Percentiles rank a stretch among this genome's conserved stretches.
Evolutionary conservation across 2,113 vertebrate species (phyloP).

Genomic region (Caretta caretta): DNA sequence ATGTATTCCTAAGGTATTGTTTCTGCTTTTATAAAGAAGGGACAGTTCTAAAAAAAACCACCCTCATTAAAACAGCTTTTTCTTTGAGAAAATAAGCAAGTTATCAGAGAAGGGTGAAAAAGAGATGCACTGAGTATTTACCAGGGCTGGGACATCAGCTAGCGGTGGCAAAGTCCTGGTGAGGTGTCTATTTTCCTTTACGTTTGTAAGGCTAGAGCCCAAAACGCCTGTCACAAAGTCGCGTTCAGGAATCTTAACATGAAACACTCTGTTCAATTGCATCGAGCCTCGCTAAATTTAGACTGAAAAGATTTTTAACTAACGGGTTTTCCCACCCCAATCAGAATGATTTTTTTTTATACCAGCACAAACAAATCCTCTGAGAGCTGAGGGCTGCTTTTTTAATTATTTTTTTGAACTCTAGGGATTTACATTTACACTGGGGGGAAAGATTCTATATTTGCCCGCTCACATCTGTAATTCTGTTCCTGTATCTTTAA

Average conservation of each 20-base stretch:
- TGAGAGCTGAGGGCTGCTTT: not conserved
- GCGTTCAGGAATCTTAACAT: not conserved
- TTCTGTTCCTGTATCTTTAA: not conserved
- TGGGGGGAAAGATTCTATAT: not conserved
- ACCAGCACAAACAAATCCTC: not conserved
- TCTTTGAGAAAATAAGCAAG: slow-evolving; percentile 46
- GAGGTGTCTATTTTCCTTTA: not conserved
- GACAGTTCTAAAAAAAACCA: not conserved
- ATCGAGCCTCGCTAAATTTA: not conserved
- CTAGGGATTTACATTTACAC: fast-evolving
- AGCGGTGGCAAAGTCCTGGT: not conserved
- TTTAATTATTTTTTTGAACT: too few species aligned
- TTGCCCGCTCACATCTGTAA: not conserved
- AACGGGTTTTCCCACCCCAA: not conserved
- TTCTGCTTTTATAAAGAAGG: not conserved
- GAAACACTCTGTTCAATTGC: not conserved
- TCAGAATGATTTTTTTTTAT: not conserved
- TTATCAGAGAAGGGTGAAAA: not conserved
- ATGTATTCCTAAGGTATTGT: not conserved
- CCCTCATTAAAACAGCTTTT: not conserved
- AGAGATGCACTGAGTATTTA: not conserved
- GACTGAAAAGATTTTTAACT: not conserved
- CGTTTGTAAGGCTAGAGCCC: not conserved
- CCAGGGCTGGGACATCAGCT: not conserved
- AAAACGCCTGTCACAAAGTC: not conserved